Conservation (phyloP, 2,888 invertebrate species). For the Adelphocoris suturalis region DNA sequence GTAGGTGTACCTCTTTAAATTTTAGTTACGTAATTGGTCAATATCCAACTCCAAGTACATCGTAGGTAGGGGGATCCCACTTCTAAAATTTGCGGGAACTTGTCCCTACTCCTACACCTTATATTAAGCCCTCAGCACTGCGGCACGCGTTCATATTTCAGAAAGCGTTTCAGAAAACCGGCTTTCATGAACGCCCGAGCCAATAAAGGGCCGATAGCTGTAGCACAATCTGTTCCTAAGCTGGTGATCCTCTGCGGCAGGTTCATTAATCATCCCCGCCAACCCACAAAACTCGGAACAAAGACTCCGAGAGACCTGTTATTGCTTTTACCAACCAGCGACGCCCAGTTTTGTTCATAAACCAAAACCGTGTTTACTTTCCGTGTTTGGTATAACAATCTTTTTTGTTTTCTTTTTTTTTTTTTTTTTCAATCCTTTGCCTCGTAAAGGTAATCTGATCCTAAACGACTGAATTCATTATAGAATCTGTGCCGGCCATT, state of each 20-base stretch:
- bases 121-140: background rate
- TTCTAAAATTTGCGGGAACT: background rate
- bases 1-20: too few relatives aligned
- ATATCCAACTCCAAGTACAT: too few relatives aligned
- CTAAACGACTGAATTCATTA: too few relatives aligned
- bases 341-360: background rate
- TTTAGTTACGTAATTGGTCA: too few relatives aligned
- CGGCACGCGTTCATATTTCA: slow-evolving; percentile 3
- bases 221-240: slow-evolving; percentile 26
- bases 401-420: too few relatives aligned
- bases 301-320: background rate
- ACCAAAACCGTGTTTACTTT: background rate
- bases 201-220: slow-evolving; percentile 31
- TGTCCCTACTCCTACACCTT: background rate
- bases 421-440: too few relatives aligned
- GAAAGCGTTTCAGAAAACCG: background rate
- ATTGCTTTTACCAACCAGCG: slow-evolving; percentile 19
- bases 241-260: background rate
- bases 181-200: background rate
- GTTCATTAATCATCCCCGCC: slow-evolving; percentile 11
- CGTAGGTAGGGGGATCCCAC: background rate
- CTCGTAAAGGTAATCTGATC: too few relatives aligned
- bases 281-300: background rate
- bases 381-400: background rate
- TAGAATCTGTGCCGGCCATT: too few relatives aligned